phyloP scores from a whole-genome alignment of 2,888 invertebrate genomes.

The Choreutis nemorana region DNA sequence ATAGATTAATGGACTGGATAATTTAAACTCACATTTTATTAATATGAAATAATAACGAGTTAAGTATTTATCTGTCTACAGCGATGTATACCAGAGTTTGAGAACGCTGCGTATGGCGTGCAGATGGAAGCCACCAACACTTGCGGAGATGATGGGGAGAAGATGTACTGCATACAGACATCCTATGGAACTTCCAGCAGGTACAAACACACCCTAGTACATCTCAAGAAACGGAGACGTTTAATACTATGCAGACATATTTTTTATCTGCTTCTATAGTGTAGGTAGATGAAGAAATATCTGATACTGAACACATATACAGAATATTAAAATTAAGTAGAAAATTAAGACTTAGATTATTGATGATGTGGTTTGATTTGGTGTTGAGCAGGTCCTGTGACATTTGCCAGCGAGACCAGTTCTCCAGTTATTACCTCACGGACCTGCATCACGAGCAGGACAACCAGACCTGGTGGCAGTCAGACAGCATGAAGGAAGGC shows the following conservation, averaged over 20 bases:
- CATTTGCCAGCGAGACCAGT: slow-evolving; percentile 71
- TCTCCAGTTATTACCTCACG: slow-evolving; percentile 75
- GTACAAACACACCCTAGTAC: no score
- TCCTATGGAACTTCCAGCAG: slow-evolving; percentile 71
- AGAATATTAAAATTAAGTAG: no score
- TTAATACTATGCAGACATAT: no score
- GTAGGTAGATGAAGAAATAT: no score
- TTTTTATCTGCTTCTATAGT: no score
- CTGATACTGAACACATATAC: no score
- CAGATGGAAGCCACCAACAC: slow-evolving; percentile 95
- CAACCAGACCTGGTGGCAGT: slow-evolving; percentile 97
- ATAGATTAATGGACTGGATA: no score
- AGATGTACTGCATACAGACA: slow-evolving; percentile 92
- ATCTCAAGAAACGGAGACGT: no score
- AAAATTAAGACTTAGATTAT: background rate
- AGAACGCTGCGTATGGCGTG: slow-evolving; percentile 92
- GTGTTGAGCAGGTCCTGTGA: slow-evolving; percentile 78
- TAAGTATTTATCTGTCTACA: slow-evolving; percentile 34
- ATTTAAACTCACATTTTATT: no score
- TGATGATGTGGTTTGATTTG: no score
- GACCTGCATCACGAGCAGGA: slow-evolving; percentile 93
- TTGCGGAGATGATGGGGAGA: slow-evolving; percentile 83
- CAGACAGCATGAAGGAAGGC: slow-evolving; percentile 95
- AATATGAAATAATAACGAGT: no score
- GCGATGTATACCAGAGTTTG: slow-evolving; percentile 96